A percentile compares a stretch with the other conserved stretches of the same genome.
Evolutionary conservation across 2,113 vertebrate species (phyloP).

Genomic region (Xyliphius kryptos): DNA sequence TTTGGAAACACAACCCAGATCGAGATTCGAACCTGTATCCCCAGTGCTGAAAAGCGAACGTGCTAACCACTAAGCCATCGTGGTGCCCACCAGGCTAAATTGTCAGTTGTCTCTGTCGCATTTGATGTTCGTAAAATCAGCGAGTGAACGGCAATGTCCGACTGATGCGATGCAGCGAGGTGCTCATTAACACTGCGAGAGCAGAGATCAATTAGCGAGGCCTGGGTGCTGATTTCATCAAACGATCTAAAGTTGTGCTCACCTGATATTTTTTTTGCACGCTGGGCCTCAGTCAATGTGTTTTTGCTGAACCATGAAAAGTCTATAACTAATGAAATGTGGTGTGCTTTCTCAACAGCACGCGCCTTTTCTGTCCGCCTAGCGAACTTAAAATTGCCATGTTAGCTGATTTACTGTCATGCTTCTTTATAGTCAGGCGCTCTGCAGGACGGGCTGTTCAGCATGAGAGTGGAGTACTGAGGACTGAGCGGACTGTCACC

Average conservation of each 20-base stretch:
- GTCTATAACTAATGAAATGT: background rate
- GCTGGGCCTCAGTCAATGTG: conserved; percentile 10
- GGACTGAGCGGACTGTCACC: too few relatives aligned
- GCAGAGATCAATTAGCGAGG: conserved; percentile 52
- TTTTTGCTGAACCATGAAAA: conserved; percentile 22
- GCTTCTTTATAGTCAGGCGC: background rate
- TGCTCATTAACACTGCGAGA: conserved; percentile 44
- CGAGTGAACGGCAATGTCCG: conserved; percentile 2
- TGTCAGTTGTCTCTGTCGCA: background rate
- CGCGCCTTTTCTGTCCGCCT: background rate
- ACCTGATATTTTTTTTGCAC: conserved; percentile 44
- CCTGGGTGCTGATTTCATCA: conserved; percentile 46
- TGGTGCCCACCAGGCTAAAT: conserved; percentile 12
- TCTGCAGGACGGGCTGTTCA: background rate
- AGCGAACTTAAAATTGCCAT: background rate
- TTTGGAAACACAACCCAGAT: too few relatives aligned
- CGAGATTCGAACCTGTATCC: too few relatives aligned
- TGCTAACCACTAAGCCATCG: too few relatives aligned
- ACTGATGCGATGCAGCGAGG: background rate
- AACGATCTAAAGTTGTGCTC: conserved; percentile 50
- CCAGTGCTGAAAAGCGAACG: too few relatives aligned
- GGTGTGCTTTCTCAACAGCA: background rate
- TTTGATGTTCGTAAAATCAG: conserved; percentile 20
- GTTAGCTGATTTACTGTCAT: background rate
- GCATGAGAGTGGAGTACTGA: too few relatives aligned